Evolutionary conservation across 2,797 vertebrate genomes (phyloP).

Genomic region (Acanthornis magna): DNA sequence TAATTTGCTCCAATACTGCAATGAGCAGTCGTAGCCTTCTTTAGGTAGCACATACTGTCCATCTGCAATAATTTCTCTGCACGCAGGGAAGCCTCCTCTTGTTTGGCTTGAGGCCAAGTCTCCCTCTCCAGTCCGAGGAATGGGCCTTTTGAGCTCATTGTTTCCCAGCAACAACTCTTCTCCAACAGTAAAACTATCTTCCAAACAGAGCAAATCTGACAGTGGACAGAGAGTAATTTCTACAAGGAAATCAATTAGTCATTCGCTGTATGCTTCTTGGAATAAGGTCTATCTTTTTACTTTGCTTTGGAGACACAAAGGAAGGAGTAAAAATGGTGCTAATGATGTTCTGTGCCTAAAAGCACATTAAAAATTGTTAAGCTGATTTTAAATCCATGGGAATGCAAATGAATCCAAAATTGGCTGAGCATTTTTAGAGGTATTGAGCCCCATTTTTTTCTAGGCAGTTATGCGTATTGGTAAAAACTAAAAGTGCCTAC

Average conservation of each 20-base stretch:
- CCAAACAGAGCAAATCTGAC: background rate
- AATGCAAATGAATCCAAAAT: background rate
- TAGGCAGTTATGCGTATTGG: background rate
- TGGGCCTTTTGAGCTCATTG: background rate
- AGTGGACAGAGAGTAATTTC: background rate
- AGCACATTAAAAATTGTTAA: background rate
- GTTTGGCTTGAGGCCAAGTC: background rate
- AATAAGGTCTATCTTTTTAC: background rate
- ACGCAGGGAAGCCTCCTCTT: background rate
- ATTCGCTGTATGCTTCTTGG: accelerated
- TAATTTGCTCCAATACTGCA: background rate
- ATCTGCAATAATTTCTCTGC: background rate
- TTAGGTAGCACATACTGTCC: background rate
- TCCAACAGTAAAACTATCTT: background rate
- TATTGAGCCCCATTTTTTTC: background rate
- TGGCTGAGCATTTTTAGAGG: background rate
- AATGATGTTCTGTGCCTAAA: background rate
- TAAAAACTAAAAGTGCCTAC: background rate
- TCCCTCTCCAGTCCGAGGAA: background rate
- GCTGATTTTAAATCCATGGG: background rate
- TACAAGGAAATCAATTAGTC: background rate
- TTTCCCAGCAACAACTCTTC: background rate
- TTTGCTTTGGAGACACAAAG: background rate
- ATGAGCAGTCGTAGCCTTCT: background rate
- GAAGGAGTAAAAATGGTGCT: background rate